Conservation (phyloP, 2,797 vertebrate species). For the Petrocephalus sullivani region DNA sequence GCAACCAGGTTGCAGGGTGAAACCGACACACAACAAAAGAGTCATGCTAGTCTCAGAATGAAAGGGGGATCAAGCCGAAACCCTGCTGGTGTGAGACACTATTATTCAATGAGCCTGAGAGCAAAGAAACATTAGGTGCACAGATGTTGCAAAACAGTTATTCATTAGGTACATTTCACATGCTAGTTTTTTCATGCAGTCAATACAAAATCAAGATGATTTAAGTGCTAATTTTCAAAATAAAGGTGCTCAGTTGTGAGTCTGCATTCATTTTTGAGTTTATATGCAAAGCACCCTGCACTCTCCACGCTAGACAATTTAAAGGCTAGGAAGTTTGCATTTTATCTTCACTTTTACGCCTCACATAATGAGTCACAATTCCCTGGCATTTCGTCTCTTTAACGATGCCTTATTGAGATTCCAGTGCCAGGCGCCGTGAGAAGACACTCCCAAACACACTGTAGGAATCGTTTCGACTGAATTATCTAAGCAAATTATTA, state of each 20-base stretch:
- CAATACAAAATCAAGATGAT: neutral
- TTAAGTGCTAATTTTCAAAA: neutral
- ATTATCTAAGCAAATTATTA: neutral
- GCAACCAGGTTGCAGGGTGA: neutral
- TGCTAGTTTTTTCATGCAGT: neutral
- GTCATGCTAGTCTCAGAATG: neutral
- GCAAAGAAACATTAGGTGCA: neutral
- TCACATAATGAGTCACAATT: constrained; percentile 9
- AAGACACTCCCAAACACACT: neutral
- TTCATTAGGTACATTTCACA: neutral
- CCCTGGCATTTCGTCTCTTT: neutral
- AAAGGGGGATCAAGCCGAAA: neutral
- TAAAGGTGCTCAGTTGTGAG: neutral
- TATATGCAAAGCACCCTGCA: neutral
- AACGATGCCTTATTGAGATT: neutral
- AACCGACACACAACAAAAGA: neutral
- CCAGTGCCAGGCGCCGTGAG: neutral
- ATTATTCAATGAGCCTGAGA: neutral
- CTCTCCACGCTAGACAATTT: neutral
- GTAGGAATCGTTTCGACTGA: neutral
- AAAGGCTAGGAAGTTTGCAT: neutral
- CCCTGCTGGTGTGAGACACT: neutral
- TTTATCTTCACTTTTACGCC: neutral
- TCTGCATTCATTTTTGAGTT: neutral
- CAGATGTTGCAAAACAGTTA: neutral